phyloP scores from a whole-genome alignment of 1,140 invertebrate genomes.

The Campoletis sonorensis region DNA sequence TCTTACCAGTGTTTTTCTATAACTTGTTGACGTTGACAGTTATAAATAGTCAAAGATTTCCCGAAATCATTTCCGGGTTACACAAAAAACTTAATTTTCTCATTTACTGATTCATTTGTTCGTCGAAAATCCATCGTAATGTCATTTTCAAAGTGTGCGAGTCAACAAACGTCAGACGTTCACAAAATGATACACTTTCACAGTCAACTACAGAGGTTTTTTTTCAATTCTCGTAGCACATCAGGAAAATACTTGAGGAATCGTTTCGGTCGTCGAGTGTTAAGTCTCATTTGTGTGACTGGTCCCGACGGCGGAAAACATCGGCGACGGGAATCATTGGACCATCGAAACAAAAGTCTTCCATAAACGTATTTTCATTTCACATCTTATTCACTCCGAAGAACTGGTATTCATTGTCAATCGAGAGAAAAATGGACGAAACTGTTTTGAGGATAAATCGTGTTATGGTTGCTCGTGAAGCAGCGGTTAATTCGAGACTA shows the following conservation, averaged over 20 bases:
- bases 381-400: not conserved
- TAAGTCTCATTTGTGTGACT: not conserved
- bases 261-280: not conserved
- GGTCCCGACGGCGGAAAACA: not conserved
- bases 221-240: not conserved
- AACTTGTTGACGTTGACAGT: too few relatives aligned
- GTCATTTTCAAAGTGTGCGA: not conserved
- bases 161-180: not conserved
- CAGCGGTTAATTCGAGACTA: conserved; percentile 31
- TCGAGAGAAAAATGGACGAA: not conserved
- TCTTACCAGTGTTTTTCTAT: too few relatives aligned
- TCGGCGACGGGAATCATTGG: not conserved
- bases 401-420: not conserved
- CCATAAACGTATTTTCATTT: not conserved
- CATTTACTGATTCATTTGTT: too few relatives aligned
- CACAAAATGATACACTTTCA: not conserved
- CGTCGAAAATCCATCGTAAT: not conserved
- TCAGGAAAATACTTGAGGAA: not conserved
- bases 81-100: too few relatives aligned
- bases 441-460: not conserved
- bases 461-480: conserved; percentile 14
- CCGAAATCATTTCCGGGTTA: too few relatives aligned
- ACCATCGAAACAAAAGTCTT: not conserved
- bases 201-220: not conserved
- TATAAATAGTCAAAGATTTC: too few relatives aligned